Conservation (phyloP, 2,113 vertebrate species). For the Donacobius atricapilla region DNA sequence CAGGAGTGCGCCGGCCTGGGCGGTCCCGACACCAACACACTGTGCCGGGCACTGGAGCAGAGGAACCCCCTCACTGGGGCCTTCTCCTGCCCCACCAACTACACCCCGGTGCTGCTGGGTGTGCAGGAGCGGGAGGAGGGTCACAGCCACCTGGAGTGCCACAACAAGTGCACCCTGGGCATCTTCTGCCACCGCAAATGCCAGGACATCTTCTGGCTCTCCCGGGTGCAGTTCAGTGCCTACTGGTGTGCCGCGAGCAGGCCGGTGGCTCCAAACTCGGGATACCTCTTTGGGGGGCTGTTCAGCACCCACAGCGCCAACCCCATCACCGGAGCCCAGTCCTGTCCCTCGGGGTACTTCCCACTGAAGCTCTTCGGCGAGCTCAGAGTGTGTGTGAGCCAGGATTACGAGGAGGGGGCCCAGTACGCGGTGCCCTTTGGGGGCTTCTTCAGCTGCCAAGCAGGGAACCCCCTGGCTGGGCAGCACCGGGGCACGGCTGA, state of each 20-base stretch:
- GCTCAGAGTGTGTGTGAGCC: constrained; percentile 81
- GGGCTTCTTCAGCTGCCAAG: constrained; percentile 90
- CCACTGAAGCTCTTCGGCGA: constrained; percentile 75
- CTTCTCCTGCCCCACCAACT: constrained; percentile 76
- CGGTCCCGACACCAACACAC: not conserved
- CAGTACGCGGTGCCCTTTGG: constrained; percentile 79
- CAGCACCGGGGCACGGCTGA: not conserved
- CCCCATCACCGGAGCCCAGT: constrained; percentile 78
- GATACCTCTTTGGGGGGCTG: constrained; percentile 88
- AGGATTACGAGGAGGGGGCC: constrained; percentile 76
- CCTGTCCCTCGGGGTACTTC: constrained; percentile 76
- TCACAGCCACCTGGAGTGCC: constrained; percentile 78
- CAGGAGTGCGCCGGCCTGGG: constrained; percentile 72
- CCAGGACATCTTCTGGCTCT: constrained; percentile 73
- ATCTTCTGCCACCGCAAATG: constrained; percentile 74
- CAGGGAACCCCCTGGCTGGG: constrained; percentile 74
- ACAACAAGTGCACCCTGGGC: not conserved
- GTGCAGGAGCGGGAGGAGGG: constrained; percentile 77
- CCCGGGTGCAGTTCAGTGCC: constrained; percentile 71
- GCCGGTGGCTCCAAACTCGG: not conserved
- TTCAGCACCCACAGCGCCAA: constrained; percentile 76
- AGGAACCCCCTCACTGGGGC: constrained; percentile 81
- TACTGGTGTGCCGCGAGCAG: constrained; percentile 78
- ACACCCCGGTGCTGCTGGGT: constrained; percentile 67
- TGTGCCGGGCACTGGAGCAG: constrained; percentile 78